Evolutionary conservation across 2,888 invertebrate species (phyloP).

Genomic region (Cataglyphis altisquamis): DNA sequence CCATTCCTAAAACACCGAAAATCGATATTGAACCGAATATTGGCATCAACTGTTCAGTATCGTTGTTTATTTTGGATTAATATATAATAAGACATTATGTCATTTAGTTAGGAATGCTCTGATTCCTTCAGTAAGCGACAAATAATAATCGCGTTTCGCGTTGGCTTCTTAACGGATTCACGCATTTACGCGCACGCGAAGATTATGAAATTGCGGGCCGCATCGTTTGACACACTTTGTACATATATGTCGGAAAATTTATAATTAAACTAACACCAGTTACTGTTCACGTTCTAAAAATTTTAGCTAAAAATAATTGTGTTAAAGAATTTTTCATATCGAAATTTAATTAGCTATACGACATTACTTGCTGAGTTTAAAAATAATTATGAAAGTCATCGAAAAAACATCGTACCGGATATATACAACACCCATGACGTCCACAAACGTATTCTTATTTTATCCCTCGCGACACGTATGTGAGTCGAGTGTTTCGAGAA

Average conservation of each 20-base stretch:
- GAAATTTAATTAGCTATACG: slow-evolving; percentile 5
- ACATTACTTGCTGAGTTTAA: background rate
- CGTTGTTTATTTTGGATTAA: background rate
- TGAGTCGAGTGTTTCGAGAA: background rate
- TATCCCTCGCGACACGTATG: slow-evolving; percentile 41
- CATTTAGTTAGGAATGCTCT: slow-evolving; percentile 9
- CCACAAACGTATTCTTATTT: slow-evolving; percentile 56
- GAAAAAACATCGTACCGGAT: background rate
- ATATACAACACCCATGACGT: slow-evolving; percentile 43
- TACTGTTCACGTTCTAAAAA: background rate
- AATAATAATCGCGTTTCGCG: slow-evolving; percentile 53
- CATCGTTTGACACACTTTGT: slow-evolving; percentile 49
- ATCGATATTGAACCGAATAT: slow-evolving; percentile 1
- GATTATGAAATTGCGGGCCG: slow-evolving; percentile 37
- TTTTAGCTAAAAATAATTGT: background rate
- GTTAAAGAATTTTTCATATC: background rate
- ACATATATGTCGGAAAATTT: slow-evolving; percentile 7
- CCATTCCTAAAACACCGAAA: slow-evolving; percentile 78
- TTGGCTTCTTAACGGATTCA: slow-evolving; percentile 49
- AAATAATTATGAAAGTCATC: slow-evolving; percentile 22
- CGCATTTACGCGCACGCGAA: slow-evolving; percentile 42
- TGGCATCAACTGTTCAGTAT: background rate
- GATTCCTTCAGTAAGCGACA: slow-evolving; percentile 14
- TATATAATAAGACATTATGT: slow-evolving; percentile 9
- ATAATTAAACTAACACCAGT: background rate